Base-by-base conservation (phyloP, 2,797 vertebrate species). In the Xenops minutus region DNA sequence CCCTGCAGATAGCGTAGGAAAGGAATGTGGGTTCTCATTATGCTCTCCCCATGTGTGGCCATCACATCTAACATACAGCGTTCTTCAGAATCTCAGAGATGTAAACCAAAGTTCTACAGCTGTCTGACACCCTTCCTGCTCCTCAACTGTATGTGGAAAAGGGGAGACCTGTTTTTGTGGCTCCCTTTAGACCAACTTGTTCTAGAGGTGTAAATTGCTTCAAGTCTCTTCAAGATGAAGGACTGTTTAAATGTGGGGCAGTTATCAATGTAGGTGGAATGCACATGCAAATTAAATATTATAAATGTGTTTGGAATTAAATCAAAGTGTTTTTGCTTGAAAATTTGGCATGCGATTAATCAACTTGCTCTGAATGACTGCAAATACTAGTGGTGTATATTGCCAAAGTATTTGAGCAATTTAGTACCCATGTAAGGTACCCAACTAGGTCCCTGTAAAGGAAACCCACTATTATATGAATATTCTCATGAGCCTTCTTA, bases 291-390 rank as follows among this genome's bases (percentile, higher is more conserved):
- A 88, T 73, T 72, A 78, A 84, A 84, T 51, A 51, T 27, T 77
- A 39, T 36, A 46, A 88, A 74, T 75, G 10, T 83, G 23, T 67
- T 82, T 83, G 55, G 37, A 91, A 80, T 92, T 22, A 89, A 87
- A 79, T 37, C 46, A 82, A 61, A 37, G 7, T 77, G 75, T 5
- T 85, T 34, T 87, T 76, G 13, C 56, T 79, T 80, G 52, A 75
- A 89, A 49, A 83, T 54, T 37, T 89, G 37, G 64, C 88, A 74
- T 54, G 17, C n/a, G 55, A 91, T 82, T 85, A 80, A 66, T 82
- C 75, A 85, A 39, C 3, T 1, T 56, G 10, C 34, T 85, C 61
- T 74, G 43, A 87, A 89, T 0, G 1, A 75, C 36, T 67, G 32
- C 52, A 82, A 85, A 59, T 78, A 85, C 46, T 62, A 41, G 34